A percentile compares a stretch with the other conserved stretches of the same genome.
Evolutionary conservation across 2,888 invertebrate genomes (phyloP).

Genomic region (Lycia hirtaria): DNA sequence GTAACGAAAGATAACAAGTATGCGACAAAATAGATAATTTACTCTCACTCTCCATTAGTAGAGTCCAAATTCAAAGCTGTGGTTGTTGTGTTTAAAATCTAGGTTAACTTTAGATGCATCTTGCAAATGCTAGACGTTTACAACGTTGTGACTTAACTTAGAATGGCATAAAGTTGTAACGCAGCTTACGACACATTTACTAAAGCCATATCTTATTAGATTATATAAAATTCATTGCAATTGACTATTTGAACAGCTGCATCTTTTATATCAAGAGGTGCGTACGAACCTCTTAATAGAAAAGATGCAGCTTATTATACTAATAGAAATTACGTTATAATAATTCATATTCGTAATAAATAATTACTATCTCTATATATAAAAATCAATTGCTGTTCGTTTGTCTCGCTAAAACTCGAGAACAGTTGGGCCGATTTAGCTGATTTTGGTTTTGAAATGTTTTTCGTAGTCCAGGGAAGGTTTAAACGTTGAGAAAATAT

Average conservation of each 20-base stretch:
- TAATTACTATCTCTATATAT: no score
- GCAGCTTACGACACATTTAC: not conserved
- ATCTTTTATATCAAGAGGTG: not conserved
- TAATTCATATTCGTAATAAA: no score
- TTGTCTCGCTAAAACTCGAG: no score
- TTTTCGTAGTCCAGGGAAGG: no score
- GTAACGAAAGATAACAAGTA: no score
- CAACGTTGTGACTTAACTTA: slow-evolving; percentile 4
- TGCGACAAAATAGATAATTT: no score
- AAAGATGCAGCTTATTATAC: not conserved
- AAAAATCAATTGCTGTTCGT: no score
- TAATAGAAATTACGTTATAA: not conserved
- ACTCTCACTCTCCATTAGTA: not conserved
- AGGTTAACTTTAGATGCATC: slow-evolving; percentile 6
- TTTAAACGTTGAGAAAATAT: no score
- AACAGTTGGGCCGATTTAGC: no score
- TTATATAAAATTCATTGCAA: not conserved
- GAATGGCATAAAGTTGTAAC: not conserved
- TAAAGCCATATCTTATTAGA: not conserved
- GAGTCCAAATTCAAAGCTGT: not conserved
- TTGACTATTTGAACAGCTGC: not conserved
- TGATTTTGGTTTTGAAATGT: no score
- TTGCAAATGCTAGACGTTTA: slow-evolving; percentile 2
- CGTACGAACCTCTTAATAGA: not conserved
- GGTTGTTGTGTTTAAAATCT: not conserved